phyloP scores from a whole-genome alignment of 2,797 vertebrate species.

The Harpagifer antarcticus region DNA sequence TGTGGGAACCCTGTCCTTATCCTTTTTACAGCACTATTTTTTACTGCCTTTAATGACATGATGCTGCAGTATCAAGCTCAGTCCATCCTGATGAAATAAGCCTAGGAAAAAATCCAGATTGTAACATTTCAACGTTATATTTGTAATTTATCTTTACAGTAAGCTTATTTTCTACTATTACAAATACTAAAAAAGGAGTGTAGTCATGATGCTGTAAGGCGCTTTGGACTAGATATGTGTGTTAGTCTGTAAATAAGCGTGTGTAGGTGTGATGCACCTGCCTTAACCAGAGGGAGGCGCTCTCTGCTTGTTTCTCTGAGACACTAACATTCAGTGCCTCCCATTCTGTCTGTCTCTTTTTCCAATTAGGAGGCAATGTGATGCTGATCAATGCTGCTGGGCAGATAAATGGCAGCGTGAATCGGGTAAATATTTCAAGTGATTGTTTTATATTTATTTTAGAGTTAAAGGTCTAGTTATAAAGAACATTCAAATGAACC shows the following conservation, averaged over 20 bases:
- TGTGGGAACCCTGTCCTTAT: too few species aligned
- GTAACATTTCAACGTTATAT: background rate
- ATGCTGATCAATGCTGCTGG: slow-evolving; percentile 63
- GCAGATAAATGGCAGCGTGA: slow-evolving; percentile 67
- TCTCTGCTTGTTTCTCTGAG: slow-evolving; percentile 28
- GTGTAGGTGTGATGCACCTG: background rate
- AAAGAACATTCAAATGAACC: background rate
- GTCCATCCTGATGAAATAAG: background rate
- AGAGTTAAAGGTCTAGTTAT: too few species aligned
- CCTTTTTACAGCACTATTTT: too few species aligned
- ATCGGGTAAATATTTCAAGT: slow-evolving; percentile 50
- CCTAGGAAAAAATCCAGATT: background rate
- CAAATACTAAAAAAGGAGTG: background rate
- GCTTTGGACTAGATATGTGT: background rate
- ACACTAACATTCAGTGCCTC: slow-evolving; percentile 5
- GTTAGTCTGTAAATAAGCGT: rapidly evolving
- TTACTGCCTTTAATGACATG: background rate
- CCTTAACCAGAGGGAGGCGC: slow-evolving; percentile 44
- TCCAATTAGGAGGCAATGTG: slow-evolving; percentile 46
- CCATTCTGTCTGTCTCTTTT: slow-evolving; percentile 22
- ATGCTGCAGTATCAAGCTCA: background rate
- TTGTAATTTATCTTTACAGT: background rate
- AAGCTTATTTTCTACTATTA: background rate
- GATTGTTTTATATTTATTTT: background rate
- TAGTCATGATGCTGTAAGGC: background rate